Evolutionary conservation across 2,113 vertebrate genomes (phyloP).

Genomic region (Nematolebias whitei): DNA sequence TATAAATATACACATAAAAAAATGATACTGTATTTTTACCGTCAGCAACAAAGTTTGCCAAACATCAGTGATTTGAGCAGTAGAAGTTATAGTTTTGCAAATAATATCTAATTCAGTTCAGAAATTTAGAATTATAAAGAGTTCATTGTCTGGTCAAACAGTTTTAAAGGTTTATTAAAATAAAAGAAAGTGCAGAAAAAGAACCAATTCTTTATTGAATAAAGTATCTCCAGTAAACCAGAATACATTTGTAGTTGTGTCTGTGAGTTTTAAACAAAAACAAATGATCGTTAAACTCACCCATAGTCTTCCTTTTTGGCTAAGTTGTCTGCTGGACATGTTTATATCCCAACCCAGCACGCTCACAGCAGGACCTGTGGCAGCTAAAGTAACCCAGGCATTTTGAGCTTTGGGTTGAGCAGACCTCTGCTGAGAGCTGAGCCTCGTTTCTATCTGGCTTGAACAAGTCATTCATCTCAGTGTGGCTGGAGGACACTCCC

Average conservation of each 20-base stretch:
- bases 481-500: constrained; percentile 72
- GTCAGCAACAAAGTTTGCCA: constrained; percentile 16
- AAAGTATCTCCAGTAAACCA: constrained; percentile 1
- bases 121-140: constrained; percentile 5
- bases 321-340: constrained; percentile 74
- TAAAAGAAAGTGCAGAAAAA: not conserved
- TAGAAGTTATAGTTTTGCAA: not conserved
- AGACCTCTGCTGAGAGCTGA: constrained; percentile 69
- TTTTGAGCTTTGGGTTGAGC: constrained; percentile 60
- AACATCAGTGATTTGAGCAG: not conserved
- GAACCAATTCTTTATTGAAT: not conserved
- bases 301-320: constrained; percentile 74
- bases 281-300: constrained; percentile 67
- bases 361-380: constrained; percentile 56
- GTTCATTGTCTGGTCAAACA: not conserved
- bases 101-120: not conserved
- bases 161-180: not conserved
- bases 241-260: constrained; percentile 2
- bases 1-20: no score
- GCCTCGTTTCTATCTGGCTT: constrained; percentile 71
- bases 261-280: constrained; percentile 18
- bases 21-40: not conserved
- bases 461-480: constrained; percentile 77
- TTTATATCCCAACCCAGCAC: constrained; percentile 68
- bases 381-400: constrained; percentile 58